phyloP scores from a whole-genome alignment of 2,113 vertebrate species.

The Podarcis cretensis region DNA sequence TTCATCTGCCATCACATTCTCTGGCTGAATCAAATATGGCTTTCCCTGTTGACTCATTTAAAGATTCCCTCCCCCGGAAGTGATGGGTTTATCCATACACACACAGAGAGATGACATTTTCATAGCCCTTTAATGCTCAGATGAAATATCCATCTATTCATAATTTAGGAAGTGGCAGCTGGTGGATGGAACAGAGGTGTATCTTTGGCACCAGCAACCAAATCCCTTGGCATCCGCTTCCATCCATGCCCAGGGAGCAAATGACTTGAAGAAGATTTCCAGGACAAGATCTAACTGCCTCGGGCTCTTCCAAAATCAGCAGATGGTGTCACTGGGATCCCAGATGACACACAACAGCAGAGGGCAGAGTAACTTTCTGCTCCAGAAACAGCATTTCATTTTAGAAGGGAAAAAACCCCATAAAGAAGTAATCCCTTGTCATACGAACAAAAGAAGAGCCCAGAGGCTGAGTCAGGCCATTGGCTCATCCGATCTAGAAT shows the following conservation, averaged over 20 bases:
- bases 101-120: conserved; percentile 52
- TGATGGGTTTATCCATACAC: conserved; percentile 51
- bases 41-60: conserved; percentile 73
- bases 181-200: conserved; percentile 57
- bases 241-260: neutral
- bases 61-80: conserved; percentile 59
- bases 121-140: conserved; percentile 63
- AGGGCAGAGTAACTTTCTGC: neutral
- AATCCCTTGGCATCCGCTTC: conserved; percentile 30
- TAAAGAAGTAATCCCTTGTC: neutral
- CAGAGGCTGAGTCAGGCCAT: too few species aligned
- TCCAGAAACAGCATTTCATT: neutral
- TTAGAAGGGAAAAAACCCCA: neutral
- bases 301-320: neutral
- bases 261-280: neutral
- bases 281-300: neutral
- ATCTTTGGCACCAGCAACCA: conserved; percentile 17
- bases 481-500: too few species aligned
- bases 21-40: conserved; percentile 73
- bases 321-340: neutral
- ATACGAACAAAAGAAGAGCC: neutral
- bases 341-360: neutral
- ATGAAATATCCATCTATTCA: conserved; percentile 67
- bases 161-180: conserved; percentile 67
- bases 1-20: conserved; percentile 43